Evolutionary conservation across 2,888 invertebrate genomes (phyloP).

Genomic region (Pecten maximus): DNA sequence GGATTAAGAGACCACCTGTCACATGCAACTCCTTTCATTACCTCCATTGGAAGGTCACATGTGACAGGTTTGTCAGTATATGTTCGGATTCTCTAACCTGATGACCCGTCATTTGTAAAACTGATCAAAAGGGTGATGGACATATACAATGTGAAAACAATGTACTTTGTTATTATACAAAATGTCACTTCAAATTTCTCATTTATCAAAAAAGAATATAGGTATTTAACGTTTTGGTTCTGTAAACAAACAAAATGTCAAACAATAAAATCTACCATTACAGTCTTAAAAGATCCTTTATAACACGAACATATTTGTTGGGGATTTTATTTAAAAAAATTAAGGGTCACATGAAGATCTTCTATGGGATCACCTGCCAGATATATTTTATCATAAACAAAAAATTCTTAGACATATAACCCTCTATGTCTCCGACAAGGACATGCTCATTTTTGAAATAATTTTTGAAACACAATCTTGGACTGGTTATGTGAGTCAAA

Average conservation of each 20-base stretch:
- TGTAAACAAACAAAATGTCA: not conserved
- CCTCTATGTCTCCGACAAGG: not conserved
- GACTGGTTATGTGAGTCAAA: not conserved
- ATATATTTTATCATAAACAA: not conserved
- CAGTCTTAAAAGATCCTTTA: not conserved
- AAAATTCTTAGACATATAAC: not conserved
- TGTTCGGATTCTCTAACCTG: too few species aligned
- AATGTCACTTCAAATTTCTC: too few species aligned
- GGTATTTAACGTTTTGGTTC: too few species aligned
- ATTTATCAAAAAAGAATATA: too few species aligned
- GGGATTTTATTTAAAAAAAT: not conserved
- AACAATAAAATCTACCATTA: not conserved
- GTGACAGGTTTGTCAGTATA: too few species aligned
- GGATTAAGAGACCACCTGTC: too few species aligned
- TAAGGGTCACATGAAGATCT: not conserved
- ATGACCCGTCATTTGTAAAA: too few species aligned
- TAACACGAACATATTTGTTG: not conserved
- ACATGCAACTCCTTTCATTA: too few species aligned
- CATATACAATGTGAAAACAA: too few species aligned
- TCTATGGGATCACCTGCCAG: not conserved
- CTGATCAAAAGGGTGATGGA: too few species aligned
- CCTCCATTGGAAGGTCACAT: too few species aligned
- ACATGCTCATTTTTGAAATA: not conserved
- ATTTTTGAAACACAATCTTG: constrained; percentile 10
- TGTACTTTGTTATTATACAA: too few species aligned